Base-by-base conservation (phyloP, 2,797 vertebrate species). In the Sebastes iracundus region DNA sequence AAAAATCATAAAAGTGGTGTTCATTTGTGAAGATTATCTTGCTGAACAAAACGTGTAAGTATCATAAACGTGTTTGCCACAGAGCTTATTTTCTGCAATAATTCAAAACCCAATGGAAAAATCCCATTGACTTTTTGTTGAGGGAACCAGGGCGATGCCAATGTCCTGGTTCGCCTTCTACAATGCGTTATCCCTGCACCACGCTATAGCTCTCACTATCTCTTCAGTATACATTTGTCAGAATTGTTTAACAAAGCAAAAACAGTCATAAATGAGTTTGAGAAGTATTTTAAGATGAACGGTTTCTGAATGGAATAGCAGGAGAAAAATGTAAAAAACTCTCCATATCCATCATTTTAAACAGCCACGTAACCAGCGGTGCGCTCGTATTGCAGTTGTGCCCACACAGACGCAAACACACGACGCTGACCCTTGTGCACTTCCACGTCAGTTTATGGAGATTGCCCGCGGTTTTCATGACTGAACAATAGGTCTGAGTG, bases 401-500 rank as follows among this genome's bases (percentile, higher is more conserved):
- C 69, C 49, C 68, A 33, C 77, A 49, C 69, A 20, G 66, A 71
- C 22, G 2, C 63, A 59, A 68, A 61, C 78, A 38, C 55, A 49
- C 30, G 23, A 23, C 4, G 6, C 75, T 82, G 74, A 88, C 82
- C 75, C 52, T 60, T 55, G 77, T 70, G n/a, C 75, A 59, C 33
- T 85, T 84, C 78, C 67, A 46, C 79, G 72, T 59, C 63, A 65
- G 61, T 90, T 87, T 80, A 85, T 85, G 80, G 65, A 87, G 75
- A 87, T 83, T 77, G 77, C 42, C 22, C 5, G 0, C 55, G 68
- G 87, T 82, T 90, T 89, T 87, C 70, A 9, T 63, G 83, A 75
- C 46, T 64, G 73, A 85, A 94, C 90, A 92, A 88, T 84, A 62
- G 79, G 56, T 79, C 58, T 88, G 86, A 93, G 85, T 88, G 87